Percentiles rank a stretch among this genome's conserved stretches.
Conservation (phyloP, 1,140 invertebrate species). For the Nixonia krombeini region DNA sequence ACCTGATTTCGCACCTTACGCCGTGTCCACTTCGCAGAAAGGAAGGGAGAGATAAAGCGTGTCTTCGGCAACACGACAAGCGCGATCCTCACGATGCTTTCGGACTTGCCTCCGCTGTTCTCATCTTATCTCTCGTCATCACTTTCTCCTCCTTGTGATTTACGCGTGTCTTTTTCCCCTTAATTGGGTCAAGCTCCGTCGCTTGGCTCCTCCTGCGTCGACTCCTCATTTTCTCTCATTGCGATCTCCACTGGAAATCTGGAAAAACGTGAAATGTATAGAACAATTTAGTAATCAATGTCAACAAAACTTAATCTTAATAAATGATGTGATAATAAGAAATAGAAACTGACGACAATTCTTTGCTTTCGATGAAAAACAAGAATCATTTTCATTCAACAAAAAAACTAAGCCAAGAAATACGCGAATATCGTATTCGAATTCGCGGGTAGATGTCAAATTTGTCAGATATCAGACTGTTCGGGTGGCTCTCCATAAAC, state of each 20-base stretch:
- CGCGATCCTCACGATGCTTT: conserved; percentile 6
- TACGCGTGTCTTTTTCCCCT: conserved; percentile 49
- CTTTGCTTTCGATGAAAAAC: too few relatives aligned
- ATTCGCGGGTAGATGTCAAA: too few relatives aligned
- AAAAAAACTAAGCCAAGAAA: too few relatives aligned
- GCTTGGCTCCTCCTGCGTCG: conserved; percentile 2
- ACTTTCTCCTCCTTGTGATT: conserved; percentile 56
- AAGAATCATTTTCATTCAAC: too few relatives aligned
- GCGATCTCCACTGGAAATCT: not conserved
- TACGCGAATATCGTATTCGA: too few relatives aligned
- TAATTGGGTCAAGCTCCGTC: conserved; percentile 54
- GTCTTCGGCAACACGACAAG: not conserved
- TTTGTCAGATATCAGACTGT: too few relatives aligned
- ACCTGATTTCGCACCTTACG: conserved; percentile 28
- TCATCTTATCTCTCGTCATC: conserved; percentile 54
- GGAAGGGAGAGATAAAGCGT: conserved; percentile 5
- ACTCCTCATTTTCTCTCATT: not conserved
- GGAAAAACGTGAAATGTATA: not conserved
- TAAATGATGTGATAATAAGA: too few relatives aligned
- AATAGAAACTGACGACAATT: too few relatives aligned
- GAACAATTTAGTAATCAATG: too few relatives aligned
- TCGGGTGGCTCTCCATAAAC: too few relatives aligned
- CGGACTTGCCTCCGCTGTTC: conserved; percentile 18
- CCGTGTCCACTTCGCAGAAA: not conserved
- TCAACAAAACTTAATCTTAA: too few relatives aligned